Base-by-base conservation (phyloP, 2,888 invertebrate genomes). In the Hyposoter dolosus region DNA sequence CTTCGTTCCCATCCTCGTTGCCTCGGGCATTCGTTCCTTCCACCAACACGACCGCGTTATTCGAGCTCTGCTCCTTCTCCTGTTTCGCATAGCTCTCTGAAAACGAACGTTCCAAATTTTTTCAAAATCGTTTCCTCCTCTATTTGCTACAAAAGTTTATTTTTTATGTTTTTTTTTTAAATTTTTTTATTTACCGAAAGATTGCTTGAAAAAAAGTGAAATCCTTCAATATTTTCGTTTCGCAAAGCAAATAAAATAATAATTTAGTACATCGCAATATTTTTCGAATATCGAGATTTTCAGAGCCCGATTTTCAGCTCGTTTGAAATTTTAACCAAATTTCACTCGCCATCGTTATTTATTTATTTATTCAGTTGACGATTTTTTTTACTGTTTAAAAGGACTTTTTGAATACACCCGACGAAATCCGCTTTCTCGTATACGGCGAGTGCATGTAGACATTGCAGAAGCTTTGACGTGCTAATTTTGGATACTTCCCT, bases 21-120 rank as follows among this genome's bases (percentile, higher is more conserved):
- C 88, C 89, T 81, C 90, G 88, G 53, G 90, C 89, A 71, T 86
- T 80, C 66, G 83, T 78, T 60, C 76, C 82, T 72, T 85, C 89
- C 76, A 86, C 85, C 68, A 87, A 85, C 69, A 91, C 90, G 88
- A 87, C 86, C 69, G 91, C 90, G 88, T 90, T 93, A 86, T 91
- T 90, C 81, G 87, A 87, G 83, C 88, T 91, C 63, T 89, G 88
- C 76, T 92, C 91, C 83, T 91, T 91, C 84, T 92, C 91, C 83
- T 91, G 93, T 88, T 91, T 93, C 80, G 93, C 92, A 77, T 91
- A 91, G 76, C 91, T 91, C 87, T 90, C 93, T 93, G 90, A 9
- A 88, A 86, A 60, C 35, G 23, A 60, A 56, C 5, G 15, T 60
- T 28, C 0, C 60, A 56, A 10, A 23, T 60, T 60, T 60, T 28